Percentiles rank a stretch among this genome's conserved stretches.
Evolutionary conservation across 2,113 vertebrate genomes (phyloP).

Genomic region (Nycticryphes semicollaris): DNA sequence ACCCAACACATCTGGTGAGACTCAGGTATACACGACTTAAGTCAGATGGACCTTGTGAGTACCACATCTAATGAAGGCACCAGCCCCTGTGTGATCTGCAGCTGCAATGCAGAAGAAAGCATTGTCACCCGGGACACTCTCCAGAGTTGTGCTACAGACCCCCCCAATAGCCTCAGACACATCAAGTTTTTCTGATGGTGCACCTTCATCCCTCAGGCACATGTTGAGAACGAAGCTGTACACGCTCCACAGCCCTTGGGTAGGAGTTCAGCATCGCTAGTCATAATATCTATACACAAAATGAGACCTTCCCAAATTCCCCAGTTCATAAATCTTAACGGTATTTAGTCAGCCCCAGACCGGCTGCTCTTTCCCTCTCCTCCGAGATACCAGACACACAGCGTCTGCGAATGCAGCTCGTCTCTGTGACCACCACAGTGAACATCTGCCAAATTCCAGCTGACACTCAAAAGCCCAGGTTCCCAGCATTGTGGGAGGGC

Average conservation of each 20-base stretch:
- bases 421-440: background rate
- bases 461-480: background rate
- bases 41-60: background rate
- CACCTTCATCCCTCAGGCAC: background rate
- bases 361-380: background rate
- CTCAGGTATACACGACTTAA: background rate
- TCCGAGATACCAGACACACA: background rate
- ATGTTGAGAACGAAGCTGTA: background rate
- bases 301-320: constrained; percentile 25
- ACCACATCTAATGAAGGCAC: background rate
- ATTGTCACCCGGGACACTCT: background rate
- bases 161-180: background rate
- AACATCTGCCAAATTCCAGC: background rate
- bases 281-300: constrained; percentile 45
- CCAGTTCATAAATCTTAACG: constrained; percentile 37
- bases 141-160: background rate
- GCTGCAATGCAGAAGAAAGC: background rate
- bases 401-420: background rate
- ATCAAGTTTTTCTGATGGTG: background rate
- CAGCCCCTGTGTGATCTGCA: background rate
- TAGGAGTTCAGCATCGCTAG: constrained; percentile 38
- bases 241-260: background rate
- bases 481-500: background rate
- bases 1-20: background rate
- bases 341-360: background rate